Evolutionary conservation across 37 sponge, comb jelly and placozoan species (phyloP).

Genomic region (Halichondria panicea): DNA sequence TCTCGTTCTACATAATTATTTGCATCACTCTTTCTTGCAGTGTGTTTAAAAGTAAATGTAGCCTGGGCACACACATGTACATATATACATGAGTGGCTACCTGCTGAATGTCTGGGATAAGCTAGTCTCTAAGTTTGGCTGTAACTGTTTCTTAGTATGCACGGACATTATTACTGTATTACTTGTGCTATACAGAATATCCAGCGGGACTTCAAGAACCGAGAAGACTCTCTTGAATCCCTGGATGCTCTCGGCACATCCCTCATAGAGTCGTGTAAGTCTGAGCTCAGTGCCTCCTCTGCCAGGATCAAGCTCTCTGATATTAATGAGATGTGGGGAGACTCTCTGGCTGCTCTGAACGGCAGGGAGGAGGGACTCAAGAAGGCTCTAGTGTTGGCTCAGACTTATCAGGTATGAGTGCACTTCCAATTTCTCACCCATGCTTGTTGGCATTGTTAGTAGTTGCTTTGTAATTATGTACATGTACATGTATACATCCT

Average conservation of each 20-base stretch:
- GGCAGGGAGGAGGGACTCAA: constrained; percentile 41
- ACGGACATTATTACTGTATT: neutral
- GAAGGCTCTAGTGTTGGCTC: constrained; percentile 30
- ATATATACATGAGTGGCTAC: too few species aligned
- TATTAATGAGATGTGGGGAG: constrained; percentile 55
- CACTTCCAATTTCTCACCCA: neutral
- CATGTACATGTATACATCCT: neutral
- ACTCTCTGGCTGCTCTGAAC: constrained; percentile 23
- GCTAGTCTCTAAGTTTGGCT: neutral
- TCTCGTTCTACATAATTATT: too few species aligned
- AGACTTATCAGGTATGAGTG: constrained; percentile 43
- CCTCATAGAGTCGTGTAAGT: constrained; percentile 48
- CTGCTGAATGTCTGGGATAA: constrained; percentile 4
- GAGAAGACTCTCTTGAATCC: constrained; percentile 31
- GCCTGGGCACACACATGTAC: too few species aligned
- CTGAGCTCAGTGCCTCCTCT: constrained; percentile 36
- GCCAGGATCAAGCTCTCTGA: constrained; percentile 49
- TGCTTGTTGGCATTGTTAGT: neutral
- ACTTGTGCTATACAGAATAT: constrained; percentile 21
- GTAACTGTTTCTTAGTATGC: neutral
- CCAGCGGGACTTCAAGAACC: constrained; percentile 37
- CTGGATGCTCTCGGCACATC: constrained; percentile 38
- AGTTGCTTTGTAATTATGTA: neutral
- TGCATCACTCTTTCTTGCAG: too few species aligned
- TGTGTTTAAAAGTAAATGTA: too few species aligned